Base-by-base conservation (phyloP, 2,797 vertebrate species). In the Scleropages formosus region DNA sequence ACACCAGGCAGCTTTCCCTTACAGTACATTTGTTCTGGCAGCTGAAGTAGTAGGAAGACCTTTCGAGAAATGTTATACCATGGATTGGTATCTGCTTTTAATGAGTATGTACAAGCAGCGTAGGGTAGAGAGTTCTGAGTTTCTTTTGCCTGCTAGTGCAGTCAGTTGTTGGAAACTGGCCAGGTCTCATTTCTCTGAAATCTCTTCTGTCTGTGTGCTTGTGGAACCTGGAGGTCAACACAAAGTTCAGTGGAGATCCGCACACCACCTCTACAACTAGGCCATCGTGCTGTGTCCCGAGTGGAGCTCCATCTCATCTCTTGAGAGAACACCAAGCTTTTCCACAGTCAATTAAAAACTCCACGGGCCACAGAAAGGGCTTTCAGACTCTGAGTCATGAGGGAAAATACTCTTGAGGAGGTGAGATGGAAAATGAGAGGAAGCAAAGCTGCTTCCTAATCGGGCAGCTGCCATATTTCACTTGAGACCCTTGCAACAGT, bases 21-120 rank as follows among this genome's bases (percentile, higher is more conserved):
- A 58, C 13, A 68, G 65, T 73, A 61, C 22, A 46, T 80, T 72
- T 77, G 59, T 26, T 15, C 56, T 75, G 73, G 74, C 78, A 60
- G 51, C 71, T 31, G 47, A 58, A 71, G 69, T 74, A 75, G 58
- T 74, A 75, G 75, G 72, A 74, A 78, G 75, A 73, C 76, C 51
- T 78, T 80, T 75, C 64, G 70, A 78, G 72, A 71, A 64, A 72
- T 70, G 64, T 74, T 65, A 72, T 71, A 46, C 73, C 58, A 61
- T 62, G 62, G 81, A 72, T 79, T 62, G 67, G 74, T 76, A 66
- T 78, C 73, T 76, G 73, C 76, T 75, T 77, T 81, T 81, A 81
- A 79, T 72, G 72, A 78, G 51, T 51, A 39, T 46, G 60, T 65
- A 31, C 46, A 51, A 79, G 74, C 74, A 78, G 77, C 77, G 60